phyloP scores from a whole-genome alignment of 2,113 vertebrate genomes.

The Gallinago paraguaiae region DNA sequence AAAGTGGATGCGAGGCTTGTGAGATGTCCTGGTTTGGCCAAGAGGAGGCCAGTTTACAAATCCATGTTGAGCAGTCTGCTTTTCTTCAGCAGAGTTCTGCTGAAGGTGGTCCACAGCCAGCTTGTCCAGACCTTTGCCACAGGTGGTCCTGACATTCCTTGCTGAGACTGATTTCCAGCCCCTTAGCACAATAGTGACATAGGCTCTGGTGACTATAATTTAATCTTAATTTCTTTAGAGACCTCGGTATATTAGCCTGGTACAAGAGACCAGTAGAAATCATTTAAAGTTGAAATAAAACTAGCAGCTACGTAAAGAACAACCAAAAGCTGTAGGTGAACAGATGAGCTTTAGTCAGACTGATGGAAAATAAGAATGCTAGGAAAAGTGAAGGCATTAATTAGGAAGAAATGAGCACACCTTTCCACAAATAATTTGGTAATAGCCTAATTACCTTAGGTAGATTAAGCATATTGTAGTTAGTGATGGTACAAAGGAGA shows the following conservation, averaged over 20 bases:
- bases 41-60: not conserved
- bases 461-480: not conserved
- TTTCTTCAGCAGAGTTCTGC: not conserved
- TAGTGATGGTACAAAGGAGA: not conserved
- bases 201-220: not conserved
- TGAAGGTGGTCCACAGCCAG: not conserved
- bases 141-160: not conserved
- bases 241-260: not conserved
- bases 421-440: not conserved
- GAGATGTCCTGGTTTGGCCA: not conserved
- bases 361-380: not conserved
- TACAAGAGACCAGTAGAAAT: not conserved
- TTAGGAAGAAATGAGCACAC: not conserved
- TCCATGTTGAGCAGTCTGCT: fast-evolving
- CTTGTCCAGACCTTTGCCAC: no score
- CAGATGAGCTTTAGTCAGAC: not conserved
- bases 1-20: not conserved
- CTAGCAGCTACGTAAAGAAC: not conserved
- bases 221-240: not conserved
- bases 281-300: not conserved
- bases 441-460: not conserved
- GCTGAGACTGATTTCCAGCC: not conserved
- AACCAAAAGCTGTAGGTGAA: not conserved
- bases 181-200: not conserved
- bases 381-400: fast-evolving